Conservation (phyloP, 2,888 invertebrate genomes). For the Cheiracanthium punctorium region DNA sequence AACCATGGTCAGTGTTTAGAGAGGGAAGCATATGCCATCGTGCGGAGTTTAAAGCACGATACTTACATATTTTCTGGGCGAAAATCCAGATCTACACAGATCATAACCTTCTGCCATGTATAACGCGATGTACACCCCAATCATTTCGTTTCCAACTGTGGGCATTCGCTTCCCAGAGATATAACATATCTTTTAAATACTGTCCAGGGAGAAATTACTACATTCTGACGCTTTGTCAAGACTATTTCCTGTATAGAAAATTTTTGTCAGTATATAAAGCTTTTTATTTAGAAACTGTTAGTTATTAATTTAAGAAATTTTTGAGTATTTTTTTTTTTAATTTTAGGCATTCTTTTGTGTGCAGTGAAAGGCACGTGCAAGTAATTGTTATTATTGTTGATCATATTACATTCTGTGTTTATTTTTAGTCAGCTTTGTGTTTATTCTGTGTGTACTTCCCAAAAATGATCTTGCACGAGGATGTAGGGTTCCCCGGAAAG, state of each 20-base stretch:
- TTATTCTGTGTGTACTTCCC: no score
- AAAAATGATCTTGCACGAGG: no score
- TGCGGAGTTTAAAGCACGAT: constrained; percentile 5
- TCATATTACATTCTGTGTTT: no score
- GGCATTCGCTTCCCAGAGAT: constrained; percentile 2
- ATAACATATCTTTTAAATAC: neutral
- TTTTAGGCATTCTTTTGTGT: no score
- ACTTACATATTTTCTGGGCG: neutral
- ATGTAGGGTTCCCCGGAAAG: no score
- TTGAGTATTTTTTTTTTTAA: no score
- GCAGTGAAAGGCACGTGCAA: no score
- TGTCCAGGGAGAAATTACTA: neutral
- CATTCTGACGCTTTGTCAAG: neutral
- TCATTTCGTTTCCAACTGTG: constrained; percentile 2
- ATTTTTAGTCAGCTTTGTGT: no score
- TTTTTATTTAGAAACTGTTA: no score
- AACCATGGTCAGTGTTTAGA: neutral
- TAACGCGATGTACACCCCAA: constrained; percentile 1
- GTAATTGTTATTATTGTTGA: no score
- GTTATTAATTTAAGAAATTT: no score
- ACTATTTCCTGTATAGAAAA: neutral
- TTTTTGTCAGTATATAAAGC: no score
- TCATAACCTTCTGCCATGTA: constrained; percentile 2
- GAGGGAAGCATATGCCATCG: neutral
- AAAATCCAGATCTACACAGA: neutral